A percentile compares a stretch with the other conserved stretches of the same genome.
Evolutionary conservation across 2,113 vertebrate genomes (phyloP).

Genomic region (Agapornis roseicollis): DNA sequence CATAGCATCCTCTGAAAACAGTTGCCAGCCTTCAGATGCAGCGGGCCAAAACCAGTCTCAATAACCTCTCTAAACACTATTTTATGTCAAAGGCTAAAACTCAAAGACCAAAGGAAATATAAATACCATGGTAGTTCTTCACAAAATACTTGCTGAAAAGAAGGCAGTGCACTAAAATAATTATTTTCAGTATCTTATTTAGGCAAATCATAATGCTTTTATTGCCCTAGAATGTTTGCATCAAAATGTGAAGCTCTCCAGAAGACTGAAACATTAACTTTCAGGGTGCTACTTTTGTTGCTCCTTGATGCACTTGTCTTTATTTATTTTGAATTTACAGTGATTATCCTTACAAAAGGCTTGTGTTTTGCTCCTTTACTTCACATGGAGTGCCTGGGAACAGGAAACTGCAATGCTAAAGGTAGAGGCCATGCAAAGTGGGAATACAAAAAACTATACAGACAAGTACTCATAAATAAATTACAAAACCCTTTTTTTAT

Average conservation of each 20-base stretch:
- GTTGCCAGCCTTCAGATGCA: not conserved
- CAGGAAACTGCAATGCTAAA: not conserved
- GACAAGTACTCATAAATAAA: not conserved
- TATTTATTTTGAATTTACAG: not conserved
- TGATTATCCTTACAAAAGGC: not conserved
- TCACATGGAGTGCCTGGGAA: not conserved
- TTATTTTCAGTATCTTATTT: not conserved
- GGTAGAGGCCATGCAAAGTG: not conserved
- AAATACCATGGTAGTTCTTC: not conserved
- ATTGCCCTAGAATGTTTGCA: not conserved
- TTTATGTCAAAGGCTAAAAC: not conserved
- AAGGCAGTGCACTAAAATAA: not conserved
- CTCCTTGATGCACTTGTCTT: not conserved
- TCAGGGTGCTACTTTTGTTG: not conserved
- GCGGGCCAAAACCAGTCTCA: not conserved
- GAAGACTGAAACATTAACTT: not conserved
- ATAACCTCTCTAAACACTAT: not conserved
- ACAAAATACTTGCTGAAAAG: not conserved
- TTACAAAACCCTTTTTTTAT: not conserved
- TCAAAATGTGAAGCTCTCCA: not conserved
- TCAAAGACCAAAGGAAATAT: not conserved
- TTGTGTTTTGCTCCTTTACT: not conserved
- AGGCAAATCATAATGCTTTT: rapidly evolving
- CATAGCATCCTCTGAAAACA: not conserved
- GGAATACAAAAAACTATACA: not conserved